Base-by-base conservation (phyloP, 2,888 invertebrate species). In the Schizotus pectinicornis region DNA sequence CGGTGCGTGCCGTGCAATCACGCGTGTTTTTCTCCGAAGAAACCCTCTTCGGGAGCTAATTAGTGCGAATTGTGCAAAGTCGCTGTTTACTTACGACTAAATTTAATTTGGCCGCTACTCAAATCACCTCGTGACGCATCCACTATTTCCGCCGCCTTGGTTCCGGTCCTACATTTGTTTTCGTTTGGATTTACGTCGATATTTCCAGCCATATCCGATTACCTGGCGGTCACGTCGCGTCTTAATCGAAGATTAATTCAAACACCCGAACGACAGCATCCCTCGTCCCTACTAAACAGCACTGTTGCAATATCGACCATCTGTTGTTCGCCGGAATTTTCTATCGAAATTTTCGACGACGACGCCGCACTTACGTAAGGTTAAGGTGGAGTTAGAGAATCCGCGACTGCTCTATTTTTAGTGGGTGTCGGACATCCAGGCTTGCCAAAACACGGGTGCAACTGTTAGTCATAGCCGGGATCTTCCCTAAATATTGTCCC, bases 381-480 rank as follows among this genome's bases (percentile, higher is more conserved):
- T 66, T 68, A 70, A 73, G 70, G 72, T 74, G 71, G 72, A 70
- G 70, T 71, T 63, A 61, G 61, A 60, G 65, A 72, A 72, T 72
- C 67, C 69, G 74, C 73, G 71, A 69, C 68, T 68, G 67, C 62
- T 68, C 74, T 77, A 77, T 77, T 76, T 76, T 76, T 75, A 74
- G 71, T 65, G 61, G 45, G 61, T 58, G 65, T 61, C 62, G 57
- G 63, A 54, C 36, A 46, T 39, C 56, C 50, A 60, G 61, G 67
- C 67, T 70, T 74, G 76, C 76, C 75, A 75, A 77, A 78, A 76
- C 67, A 65, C 71, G 62, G 67, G 71, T 68, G 64, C 63, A 65
- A 64, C 64, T 62, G 72, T 77, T 76, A 77, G 76, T 77, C 74
- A 77, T 76, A 72, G 68, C 65, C 70, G 73, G 71, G 73, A 73